These are phyloP conservation scores for Polymixis lichenea DNA, from an alignment of 2,888 invertebrate species.

Conservation along the genomic window DNA sequence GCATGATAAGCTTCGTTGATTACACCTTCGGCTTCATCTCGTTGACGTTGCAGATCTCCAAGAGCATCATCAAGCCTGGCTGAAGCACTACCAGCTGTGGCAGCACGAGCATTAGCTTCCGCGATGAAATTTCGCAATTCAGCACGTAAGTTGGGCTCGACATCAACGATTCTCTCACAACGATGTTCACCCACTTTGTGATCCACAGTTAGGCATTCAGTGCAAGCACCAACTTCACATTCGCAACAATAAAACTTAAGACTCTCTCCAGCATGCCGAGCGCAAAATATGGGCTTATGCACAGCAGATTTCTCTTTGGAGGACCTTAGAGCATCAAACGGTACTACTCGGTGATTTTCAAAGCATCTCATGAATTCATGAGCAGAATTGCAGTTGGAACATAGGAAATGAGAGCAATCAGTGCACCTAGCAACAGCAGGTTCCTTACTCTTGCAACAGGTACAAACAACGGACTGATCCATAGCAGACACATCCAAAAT, in stretches of 20 bases:
- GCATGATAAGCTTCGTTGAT: slow-evolving; percentile 95
- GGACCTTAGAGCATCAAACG: slow-evolving; percentile 95
- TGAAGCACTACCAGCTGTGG: slow-evolving; percentile 94
- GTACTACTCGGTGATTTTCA: slow-evolving; percentile 97
- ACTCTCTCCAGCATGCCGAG: slow-evolving; percentile 95
- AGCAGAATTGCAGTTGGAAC: slow-evolving; percentile 98
- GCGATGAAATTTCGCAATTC: slow-evolving; percentile 94
- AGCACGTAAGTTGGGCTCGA: slow-evolving; percentile 94
- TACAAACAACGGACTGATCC: slow-evolving; percentile 94
- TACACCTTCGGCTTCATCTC: slow-evolving; percentile 95
- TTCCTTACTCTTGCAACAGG: slow-evolving; percentile 98
- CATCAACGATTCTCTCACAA: slow-evolving; percentile 95
- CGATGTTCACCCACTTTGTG: slow-evolving; percentile 96
- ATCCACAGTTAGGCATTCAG: slow-evolving; percentile 95
- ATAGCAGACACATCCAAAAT: slow-evolving; percentile 95
- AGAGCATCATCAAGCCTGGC: slow-evolving; percentile 94
- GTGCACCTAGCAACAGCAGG: slow-evolving; percentile 98
- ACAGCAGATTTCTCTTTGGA: slow-evolving; percentile 95
- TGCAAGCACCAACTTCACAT: slow-evolving; percentile 96
- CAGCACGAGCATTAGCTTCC: slow-evolving; percentile 94
- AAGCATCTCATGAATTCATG: slow-evolving; percentile 99
- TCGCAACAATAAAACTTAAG: slow-evolving; percentile 97
- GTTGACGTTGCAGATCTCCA: slow-evolving; percentile 96
- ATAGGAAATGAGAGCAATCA: slow-evolving; percentile 98
- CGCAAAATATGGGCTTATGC: slow-evolving; percentile 97